Base-by-base conservation (phyloP, 2,888 invertebrate species). In the Carpatolechia fugitivella region DNA sequence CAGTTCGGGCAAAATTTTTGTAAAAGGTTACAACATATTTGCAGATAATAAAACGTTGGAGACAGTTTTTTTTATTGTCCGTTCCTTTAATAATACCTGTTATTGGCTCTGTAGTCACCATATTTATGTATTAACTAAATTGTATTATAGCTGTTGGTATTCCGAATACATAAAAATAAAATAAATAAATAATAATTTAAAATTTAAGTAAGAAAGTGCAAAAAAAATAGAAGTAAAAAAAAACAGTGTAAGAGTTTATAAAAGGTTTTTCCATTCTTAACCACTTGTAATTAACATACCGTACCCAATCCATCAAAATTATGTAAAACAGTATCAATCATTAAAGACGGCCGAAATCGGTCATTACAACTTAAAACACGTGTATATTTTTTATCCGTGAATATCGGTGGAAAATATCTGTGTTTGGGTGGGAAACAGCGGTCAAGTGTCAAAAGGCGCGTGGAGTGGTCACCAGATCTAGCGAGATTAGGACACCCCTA, bases 401-500 rank as follows among this genome's bases (percentile, higher is more conserved):
- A 66, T 72, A 78, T 82, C 79, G 67, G 72, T 76, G 69, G 62
- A 65, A 68, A 66, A 73, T 74, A 81, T 82, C 79, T 70, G 65
- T 69, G 64, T 66, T 63, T 62, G 59, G 62, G 59, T 63, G 74
- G 75, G 71, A 64, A 60, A 69, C 70, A 68, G 54, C 66, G 70
- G 74, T 75, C 72, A 78, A 78, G 82, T 82, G 85, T 84, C 83
- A 82, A 82, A 82, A 82, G 73, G 76, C 79, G 77, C 75, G 77
- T 80, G 75, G 76, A 84, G 79, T 80, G 80, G 80, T 75, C 80
- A 80, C 68, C 66, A 76, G 87, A 86, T 88, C 72, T 78, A 63
- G 64, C 64, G 75, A 74, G 82, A 82, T 80, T 80, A 75, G 65
- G 59, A 53, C 65, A 72, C 82, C 83, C n/a, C 80, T 76, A 80